These are phyloP conservation scores for Felis catus DNA, from an alignment of 2,113 vertebrate genomes.

Conservation along the genomic window DNA sequence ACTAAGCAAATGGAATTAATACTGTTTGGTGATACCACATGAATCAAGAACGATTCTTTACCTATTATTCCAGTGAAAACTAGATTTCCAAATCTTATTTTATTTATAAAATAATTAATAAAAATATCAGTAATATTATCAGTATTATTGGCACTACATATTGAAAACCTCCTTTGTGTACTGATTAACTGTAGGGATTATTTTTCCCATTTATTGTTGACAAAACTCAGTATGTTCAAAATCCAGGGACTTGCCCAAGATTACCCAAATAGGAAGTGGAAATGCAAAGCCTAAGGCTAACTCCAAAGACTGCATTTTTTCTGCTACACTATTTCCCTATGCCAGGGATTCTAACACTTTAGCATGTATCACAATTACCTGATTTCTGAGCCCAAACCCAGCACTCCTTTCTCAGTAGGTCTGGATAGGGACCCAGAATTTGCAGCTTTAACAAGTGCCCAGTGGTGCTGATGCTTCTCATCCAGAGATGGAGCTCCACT, in stretches of 20 bases:
- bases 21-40: background rate
- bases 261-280: background rate
- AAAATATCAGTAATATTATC: background rate
- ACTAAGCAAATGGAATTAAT: constrained; percentile 8
- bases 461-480: background rate
- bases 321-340: background rate
- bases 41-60: background rate
- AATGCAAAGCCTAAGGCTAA: background rate
- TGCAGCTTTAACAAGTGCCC: background rate
- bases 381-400: background rate
- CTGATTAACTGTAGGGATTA: background rate
- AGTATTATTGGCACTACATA: background rate
- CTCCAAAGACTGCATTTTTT: background rate
- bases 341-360: background rate
- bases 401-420: background rate
- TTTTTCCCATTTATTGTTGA: background rate
- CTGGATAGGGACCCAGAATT: background rate
- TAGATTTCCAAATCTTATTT: constrained; percentile 22
- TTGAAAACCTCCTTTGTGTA: background rate
- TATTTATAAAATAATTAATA: background rate
- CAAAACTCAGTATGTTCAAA: background rate
- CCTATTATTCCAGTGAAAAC: background rate
- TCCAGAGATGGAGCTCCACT: background rate
- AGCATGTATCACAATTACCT: background rate
- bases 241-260: background rate